phyloP scores from a whole-genome alignment of 1,140 invertebrate genomes.

The Oscheius sp. region DNA sequence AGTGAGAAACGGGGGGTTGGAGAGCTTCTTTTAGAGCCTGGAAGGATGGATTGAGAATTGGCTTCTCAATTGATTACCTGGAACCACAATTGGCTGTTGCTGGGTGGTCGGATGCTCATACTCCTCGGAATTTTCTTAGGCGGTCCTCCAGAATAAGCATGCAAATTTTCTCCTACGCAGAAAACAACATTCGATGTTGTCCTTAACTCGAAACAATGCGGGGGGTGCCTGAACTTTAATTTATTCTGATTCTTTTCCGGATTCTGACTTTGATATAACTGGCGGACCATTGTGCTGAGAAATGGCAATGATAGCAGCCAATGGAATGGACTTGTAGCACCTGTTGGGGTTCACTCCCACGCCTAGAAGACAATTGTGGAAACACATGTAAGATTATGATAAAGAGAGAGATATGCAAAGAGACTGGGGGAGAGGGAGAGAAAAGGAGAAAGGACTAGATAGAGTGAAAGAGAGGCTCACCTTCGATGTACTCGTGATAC shows the following conservation, averaged over 20 bases:
- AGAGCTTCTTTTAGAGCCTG: conserved; percentile 49
- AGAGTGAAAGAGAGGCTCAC: too few species aligned
- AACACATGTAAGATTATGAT: too few species aligned
- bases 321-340: conserved; percentile 52
- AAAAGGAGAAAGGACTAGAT: too few species aligned
- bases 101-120: conserved; percentile 27
- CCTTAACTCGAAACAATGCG: conserved; percentile 59
- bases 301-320: conserved; percentile 55
- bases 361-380: background rate
- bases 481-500: conserved; percentile 60
- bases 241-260: background rate
- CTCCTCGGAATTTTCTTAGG: conserved; percentile 52
- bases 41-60: conserved; percentile 20
- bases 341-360: conserved; percentile 55
- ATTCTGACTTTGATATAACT: conserved; percentile 46
- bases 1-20: conserved; percentile 52
- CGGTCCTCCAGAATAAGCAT: conserved; percentile 41
- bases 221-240: conserved; percentile 46
- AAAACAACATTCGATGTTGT: conserved; percentile 47
- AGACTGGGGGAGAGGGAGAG: too few species aligned
- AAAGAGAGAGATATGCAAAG: conserved; percentile 1
- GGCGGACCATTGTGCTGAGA: conserved; percentile 52
- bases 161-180: conserved; percentile 58
- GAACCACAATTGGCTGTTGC: conserved; percentile 53
- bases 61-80: conserved; percentile 37